These are phyloP conservation scores for Corapipo altera DNA, from an alignment of 2,113 vertebrate species.

Conservation along the genomic window DNA sequence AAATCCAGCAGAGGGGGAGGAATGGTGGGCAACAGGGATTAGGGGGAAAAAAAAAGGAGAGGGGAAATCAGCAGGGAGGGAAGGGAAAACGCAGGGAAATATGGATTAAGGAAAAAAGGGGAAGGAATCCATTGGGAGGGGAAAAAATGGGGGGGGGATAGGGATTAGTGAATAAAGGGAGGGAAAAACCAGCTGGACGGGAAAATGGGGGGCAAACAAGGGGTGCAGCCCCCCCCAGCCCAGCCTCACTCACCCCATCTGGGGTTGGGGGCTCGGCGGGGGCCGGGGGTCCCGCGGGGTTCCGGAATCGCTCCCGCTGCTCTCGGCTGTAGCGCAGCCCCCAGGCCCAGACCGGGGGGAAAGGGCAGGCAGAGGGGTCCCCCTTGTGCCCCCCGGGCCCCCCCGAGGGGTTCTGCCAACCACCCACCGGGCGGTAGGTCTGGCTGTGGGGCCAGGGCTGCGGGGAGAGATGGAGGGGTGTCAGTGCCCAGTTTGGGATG, in stretches of 20 bases:
- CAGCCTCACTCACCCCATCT: constrained; percentile 69
- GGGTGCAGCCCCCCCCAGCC: neutral
- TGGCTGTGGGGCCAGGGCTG: constrained; percentile 76
- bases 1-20: neutral
- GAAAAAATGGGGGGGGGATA: neutral
- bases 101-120: too few species aligned
- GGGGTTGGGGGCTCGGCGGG: constrained; percentile 56
- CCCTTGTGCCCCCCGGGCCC: neutral
- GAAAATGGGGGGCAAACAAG: fast-evolving
- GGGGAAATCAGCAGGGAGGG: too few species aligned
- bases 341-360: constrained; percentile 86
- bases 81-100: too few species aligned
- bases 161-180: neutral
- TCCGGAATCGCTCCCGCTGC: constrained; percentile 78
- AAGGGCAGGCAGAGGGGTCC: neutral
- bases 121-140: too few species aligned
- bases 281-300: constrained; percentile 68
- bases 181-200: too few species aligned
- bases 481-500: neutral
- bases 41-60: neutral
- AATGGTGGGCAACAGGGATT: too few species aligned
- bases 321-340: constrained; percentile 79
- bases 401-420: constrained; percentile 66
- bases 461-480: neutral
- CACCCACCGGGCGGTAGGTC: constrained; percentile 79